These are phyloP conservation scores for Melanogrammus aeglefinus DNA, from an alignment of 2,797 vertebrate genomes.

Conservation along the genomic window DNA sequence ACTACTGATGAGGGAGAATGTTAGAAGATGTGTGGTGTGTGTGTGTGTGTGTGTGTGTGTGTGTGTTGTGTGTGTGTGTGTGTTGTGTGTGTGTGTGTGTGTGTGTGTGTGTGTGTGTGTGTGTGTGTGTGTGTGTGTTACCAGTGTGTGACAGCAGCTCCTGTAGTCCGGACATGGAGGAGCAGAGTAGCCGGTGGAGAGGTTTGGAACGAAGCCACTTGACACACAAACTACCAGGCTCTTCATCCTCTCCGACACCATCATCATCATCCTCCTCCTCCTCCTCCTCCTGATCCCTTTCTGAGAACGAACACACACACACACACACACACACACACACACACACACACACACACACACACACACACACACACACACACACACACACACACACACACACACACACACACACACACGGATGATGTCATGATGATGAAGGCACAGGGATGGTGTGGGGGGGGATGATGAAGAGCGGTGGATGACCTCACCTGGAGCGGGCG, in stretches of 20 bases:
- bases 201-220: slow-evolving; percentile 51
- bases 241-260: neutral
- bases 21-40: slow-evolving; percentile 1
- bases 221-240: neutral
- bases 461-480: neutral
- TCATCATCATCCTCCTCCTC: slow-evolving; percentile 17
- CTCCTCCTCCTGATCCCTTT: slow-evolving; percentile 12
- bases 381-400: slow-evolving; percentile 21
- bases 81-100: slow-evolving; percentile 9
- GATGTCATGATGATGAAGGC: too few relatives aligned
- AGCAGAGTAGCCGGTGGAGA: slow-evolving; percentile 39
- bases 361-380: slow-evolving; percentile 27
- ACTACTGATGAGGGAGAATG: neutral
- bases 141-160: slow-evolving; percentile 29
- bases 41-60: slow-evolving; percentile 5
- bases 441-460: neutral
- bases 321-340: slow-evolving; percentile 25
- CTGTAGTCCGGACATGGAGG: slow-evolving; percentile 53
- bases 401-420: slow-evolving; percentile 13
- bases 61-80: slow-evolving; percentile 5
- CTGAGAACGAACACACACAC: slow-evolving; percentile 24
- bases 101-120: slow-evolving; percentile 12
- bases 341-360: slow-evolving; percentile 20
- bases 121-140: slow-evolving; percentile 26
- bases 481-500: neutral